Conservation (phyloP, 2,888 invertebrate genomes). For the Panopea generosa region DNA sequence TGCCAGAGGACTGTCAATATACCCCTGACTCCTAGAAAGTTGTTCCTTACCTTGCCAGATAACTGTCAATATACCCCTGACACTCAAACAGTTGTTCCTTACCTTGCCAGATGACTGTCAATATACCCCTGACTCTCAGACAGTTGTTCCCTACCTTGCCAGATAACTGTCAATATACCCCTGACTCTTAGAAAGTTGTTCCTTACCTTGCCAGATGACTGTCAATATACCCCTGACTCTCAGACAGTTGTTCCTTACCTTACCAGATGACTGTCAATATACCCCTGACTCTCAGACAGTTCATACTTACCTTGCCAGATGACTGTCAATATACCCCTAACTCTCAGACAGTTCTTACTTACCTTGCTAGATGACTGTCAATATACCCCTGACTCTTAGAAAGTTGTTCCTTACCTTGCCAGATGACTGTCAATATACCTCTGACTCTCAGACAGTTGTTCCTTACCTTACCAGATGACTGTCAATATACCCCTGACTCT, state of each 20-base stretch:
- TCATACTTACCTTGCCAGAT: constrained; percentile 79
- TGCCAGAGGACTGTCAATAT: constrained; percentile 82
- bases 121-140: constrained; percentile 82
- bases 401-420: constrained; percentile 64
- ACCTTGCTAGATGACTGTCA: constrained; percentile 80
- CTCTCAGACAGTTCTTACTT: constrained; percentile 82
- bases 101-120: constrained; percentile 80
- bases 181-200: constrained; percentile 81
- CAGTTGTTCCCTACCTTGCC: constrained; percentile 63
- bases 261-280: constrained; percentile 82
- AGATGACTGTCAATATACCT: constrained; percentile 83
- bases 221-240: constrained; percentile 83
- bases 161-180: constrained; percentile 83
- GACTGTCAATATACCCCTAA: constrained; percentile 83
- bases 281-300: constrained; percentile 80
- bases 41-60: constrained; percentile 82
- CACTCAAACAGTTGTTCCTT: constrained; percentile 82
- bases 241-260: constrained; percentile 82
- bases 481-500: constrained; percentile 83
- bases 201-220: constrained; percentile 78
- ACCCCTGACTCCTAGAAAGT: constrained; percentile 80
- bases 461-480: constrained; percentile 80
- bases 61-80: constrained; percentile 83
- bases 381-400: constrained; percentile 80
- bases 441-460: constrained; percentile 81